A percentile compares a stretch with the other conserved stretches of the same genome.
These are phyloP conservation scores for Paradisaea rubra DNA, from an alignment of 2,113 vertebrate genomes.

Conservation along the genomic window DNA sequence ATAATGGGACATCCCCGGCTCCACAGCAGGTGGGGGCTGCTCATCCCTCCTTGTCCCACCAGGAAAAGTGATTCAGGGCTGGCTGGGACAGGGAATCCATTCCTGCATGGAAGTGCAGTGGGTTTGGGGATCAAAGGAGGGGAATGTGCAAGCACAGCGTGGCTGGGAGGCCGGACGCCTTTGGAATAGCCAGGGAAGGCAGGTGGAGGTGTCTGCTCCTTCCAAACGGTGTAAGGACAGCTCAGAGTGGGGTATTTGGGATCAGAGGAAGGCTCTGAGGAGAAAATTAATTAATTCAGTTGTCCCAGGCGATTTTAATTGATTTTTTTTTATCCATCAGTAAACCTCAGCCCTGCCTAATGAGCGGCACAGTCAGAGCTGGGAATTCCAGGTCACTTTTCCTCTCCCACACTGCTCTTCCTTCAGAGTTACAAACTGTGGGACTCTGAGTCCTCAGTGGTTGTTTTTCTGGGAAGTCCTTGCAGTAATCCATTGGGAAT, in stretches of 20 bases:
- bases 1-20: neutral
- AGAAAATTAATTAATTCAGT: neutral
- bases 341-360: neutral
- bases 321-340: neutral
- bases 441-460: too few species aligned
- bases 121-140: neutral
- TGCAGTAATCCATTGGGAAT: neutral
- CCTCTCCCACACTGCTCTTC: neutral
- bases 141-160: rapidly evolving
- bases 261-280: neutral
- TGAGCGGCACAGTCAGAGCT: neutral
- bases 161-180: neutral
- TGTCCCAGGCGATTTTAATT: neutral
- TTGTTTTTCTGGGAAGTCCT: neutral
- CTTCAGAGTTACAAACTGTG: rapidly evolving
- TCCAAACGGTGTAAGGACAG: neutral
- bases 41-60: neutral
- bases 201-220: neutral
- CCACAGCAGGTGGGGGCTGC: neutral
- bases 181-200: neutral
- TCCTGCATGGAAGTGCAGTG: neutral
- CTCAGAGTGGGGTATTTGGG: neutral
- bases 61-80: neutral
- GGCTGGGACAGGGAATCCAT: neutral
- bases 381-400: neutral